A percentile compares a stretch with the other conserved stretches of the same genome.
phyloP scores from a whole-genome alignment of 2,797 vertebrate genomes.

The Pangasius sanitwongsei region DNA sequence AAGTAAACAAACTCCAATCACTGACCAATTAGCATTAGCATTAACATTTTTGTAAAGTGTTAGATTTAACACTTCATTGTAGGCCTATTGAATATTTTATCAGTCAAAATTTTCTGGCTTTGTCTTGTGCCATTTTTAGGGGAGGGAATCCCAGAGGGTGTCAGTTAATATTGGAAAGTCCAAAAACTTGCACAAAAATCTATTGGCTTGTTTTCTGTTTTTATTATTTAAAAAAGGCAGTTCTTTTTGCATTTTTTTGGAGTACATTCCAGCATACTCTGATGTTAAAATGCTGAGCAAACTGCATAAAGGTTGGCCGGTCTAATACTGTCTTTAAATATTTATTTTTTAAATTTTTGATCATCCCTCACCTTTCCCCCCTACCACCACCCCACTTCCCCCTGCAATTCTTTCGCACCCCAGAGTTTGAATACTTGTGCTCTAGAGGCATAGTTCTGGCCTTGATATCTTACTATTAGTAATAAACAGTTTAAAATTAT shows the following conservation, averaged over 20 bases:
- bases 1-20: not conserved
- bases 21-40: not conserved
- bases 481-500: not conserved
- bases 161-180: not conserved
- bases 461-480: not conserved
- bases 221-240: not conserved
- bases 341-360: not conserved
- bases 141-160: not conserved
- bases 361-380: not conserved
- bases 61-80: not conserved
- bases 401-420: not conserved
- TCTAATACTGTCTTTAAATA: not conserved
- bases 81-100: not conserved
- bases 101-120: not conserved
- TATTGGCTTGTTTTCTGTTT: not conserved
- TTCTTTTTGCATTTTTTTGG: too few species aligned
- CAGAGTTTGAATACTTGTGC: not conserved
- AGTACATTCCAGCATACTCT: too few species aligned
- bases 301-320: not conserved
- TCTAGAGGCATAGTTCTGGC: not conserved
- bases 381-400: too few species aligned
- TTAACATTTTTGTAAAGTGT: not conserved
- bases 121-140: not conserved
- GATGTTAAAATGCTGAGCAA: not conserved
- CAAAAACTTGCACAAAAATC: not conserved